phyloP scores from a whole-genome alignment of 2,113 vertebrate genomes.

The Cricetomys ansorgei region DNA sequence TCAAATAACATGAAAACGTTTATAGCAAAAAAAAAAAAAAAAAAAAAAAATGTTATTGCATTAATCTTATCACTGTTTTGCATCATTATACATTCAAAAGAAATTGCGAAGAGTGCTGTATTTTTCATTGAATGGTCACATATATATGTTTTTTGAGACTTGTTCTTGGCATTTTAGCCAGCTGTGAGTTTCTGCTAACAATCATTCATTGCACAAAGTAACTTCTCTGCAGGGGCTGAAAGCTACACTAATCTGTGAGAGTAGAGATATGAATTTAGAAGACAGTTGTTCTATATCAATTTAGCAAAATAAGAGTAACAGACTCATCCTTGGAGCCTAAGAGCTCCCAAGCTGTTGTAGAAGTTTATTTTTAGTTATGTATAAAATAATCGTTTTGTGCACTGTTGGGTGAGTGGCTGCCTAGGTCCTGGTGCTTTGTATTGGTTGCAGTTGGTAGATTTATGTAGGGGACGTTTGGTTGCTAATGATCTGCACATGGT shows the following conservation, averaged over 20 bases:
- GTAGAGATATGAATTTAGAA: neutral
- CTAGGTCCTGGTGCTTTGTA: too few relatives aligned
- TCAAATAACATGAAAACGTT: constrained; percentile 25
- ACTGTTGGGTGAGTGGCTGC: too few relatives aligned
- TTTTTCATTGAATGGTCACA: neutral
- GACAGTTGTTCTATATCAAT: neutral
- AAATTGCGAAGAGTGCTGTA: constrained; percentile 29
- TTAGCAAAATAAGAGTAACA: neutral
- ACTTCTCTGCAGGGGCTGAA: neutral
- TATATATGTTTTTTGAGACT: too few relatives aligned
- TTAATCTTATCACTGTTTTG: constrained; percentile 16
- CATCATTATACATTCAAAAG: neutral
- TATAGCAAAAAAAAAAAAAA: too few relatives aligned
- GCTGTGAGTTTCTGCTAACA: neutral
- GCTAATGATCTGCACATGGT: too few relatives aligned
- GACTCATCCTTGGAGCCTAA: neutral
- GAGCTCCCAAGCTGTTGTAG: too few relatives aligned
- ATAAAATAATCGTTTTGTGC: too few relatives aligned
- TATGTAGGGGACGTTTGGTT: too few relatives aligned
- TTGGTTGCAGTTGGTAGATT: too few relatives aligned
- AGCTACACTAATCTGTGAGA: neutral
- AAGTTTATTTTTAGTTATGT: too few relatives aligned
- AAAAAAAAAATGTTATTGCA: constrained; percentile 50
- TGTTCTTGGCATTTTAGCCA: too few relatives aligned
- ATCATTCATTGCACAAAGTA: neutral